Evolutionary conservation across 2,797 vertebrate species (phyloP).

Genomic region (Cuniculus paca): DNA sequence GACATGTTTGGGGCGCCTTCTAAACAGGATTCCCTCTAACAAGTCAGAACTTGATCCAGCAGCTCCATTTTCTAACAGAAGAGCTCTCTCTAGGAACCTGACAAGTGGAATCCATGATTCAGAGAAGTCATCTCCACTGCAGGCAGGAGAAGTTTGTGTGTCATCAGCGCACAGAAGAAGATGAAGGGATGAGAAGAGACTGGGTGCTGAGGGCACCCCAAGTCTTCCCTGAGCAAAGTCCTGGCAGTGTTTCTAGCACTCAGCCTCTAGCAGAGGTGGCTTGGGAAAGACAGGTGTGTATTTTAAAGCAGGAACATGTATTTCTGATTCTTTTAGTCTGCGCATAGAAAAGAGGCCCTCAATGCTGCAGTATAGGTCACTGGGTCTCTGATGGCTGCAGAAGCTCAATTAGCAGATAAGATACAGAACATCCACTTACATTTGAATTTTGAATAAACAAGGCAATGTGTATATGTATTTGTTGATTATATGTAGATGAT

Average conservation of each 20-base stretch:
- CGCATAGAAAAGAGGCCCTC: neutral
- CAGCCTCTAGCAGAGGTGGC: neutral
- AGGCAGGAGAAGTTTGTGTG: neutral
- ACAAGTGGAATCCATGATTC: accelerated
- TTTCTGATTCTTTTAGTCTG: neutral
- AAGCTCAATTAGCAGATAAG: neutral
- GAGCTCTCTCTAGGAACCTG: constrained; percentile 5
- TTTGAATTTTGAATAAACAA: neutral
- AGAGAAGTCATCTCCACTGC: neutral
- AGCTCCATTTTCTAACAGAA: neutral
- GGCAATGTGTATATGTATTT: neutral
- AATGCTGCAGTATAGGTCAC: neutral
- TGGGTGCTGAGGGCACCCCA: neutral
- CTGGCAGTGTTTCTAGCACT: accelerated
- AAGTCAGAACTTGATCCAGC: constrained; percentile 33
- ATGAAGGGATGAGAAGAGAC: accelerated
- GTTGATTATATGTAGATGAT: neutral
- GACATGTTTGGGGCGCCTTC: neutral
- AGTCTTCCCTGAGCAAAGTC: neutral
- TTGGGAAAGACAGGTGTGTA: neutral
- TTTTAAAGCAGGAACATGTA: neutral
- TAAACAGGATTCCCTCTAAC: constrained; percentile 21
- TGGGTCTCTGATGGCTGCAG: neutral
- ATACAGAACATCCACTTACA: neutral
- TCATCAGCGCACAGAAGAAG: no score